phyloP scores from a whole-genome alignment of 2,888 invertebrate genomes.

The Neelides folsomi region DNA sequence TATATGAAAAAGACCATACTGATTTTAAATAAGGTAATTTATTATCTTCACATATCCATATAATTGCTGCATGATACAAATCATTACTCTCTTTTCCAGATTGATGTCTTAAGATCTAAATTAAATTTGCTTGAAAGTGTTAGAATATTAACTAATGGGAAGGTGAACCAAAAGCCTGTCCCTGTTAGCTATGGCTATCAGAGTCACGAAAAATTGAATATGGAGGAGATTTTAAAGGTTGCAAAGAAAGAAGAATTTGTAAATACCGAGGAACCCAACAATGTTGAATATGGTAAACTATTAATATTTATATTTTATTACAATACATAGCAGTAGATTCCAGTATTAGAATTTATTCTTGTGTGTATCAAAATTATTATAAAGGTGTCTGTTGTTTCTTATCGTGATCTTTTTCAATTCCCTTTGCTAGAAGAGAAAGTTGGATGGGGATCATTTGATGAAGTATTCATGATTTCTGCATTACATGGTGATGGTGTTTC shows the following conservation, averaged over 20 bases:
- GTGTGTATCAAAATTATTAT: too few species aligned
- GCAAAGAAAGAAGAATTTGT: constrained; percentile 9
- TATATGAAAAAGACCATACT: constrained; percentile 50
- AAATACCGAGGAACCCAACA: not conserved
- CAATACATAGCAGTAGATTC: too few species aligned
- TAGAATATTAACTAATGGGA: constrained; percentile 51
- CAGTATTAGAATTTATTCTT: too few species aligned
- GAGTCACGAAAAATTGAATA: constrained; percentile 8
- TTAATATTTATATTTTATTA: too few species aligned
- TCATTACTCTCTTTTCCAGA: constrained; percentile 40
- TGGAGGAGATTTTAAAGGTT: constrained; percentile 13
- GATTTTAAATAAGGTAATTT: constrained; percentile 72
- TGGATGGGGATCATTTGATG: constrained; percentile 65
- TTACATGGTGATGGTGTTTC: constrained; percentile 59
- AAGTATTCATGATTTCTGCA: constrained; percentile 86
- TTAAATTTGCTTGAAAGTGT: constrained; percentile 59
- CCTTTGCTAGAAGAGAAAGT: too few species aligned
- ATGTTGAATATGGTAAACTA: not conserved
- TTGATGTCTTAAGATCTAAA: constrained; percentile 58
- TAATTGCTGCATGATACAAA: not conserved
- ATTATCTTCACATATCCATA: not conserved
- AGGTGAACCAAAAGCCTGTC: constrained; percentile 19
- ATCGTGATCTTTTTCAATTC: too few species aligned
- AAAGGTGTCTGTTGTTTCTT: not conserved
- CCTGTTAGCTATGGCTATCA: constrained; percentile 5